phyloP scores from a whole-genome alignment of 2,888 invertebrate genomes.

The Electrophaes corylata region DNA sequence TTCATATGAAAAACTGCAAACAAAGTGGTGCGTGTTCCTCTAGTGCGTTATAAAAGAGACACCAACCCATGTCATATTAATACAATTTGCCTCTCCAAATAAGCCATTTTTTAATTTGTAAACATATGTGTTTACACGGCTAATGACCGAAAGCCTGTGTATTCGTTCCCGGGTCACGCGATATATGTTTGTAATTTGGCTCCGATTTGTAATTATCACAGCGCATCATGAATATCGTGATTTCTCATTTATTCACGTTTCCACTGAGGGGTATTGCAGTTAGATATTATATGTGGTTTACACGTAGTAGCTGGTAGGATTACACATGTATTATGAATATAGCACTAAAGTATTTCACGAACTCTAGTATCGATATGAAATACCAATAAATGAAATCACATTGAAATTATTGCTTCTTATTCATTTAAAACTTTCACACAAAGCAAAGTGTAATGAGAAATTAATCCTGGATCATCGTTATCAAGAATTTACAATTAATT shows the following conservation, averaged over 20 bases:
- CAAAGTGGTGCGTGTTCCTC: no score
- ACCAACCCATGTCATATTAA: background rate
- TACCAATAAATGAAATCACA: no score
- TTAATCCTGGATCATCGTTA: no score
- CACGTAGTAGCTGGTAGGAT: no score
- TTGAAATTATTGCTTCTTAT: no score
- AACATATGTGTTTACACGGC: constrained; percentile 24
- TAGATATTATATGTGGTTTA: background rate
- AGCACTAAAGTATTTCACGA: constrained; percentile 1
- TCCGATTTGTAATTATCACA: constrained; percentile 25
- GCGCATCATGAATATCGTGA: constrained; percentile 22
- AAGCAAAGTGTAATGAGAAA: no score
- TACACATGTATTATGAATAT: constrained; percentile 4
- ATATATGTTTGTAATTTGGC: constrained; percentile 26
- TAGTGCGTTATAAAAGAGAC: background rate
- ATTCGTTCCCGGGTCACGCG: constrained; percentile 30
- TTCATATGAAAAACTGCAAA: no score
- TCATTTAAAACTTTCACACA: no score
- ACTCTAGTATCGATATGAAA: background rate
- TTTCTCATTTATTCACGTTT: constrained; percentile 9
- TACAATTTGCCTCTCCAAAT: background rate
- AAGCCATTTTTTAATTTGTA: constrained; percentile 18
- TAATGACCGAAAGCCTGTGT: constrained; percentile 22
- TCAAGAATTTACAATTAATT: no score
- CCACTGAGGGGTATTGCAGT: background rate